Conservation (phyloP, 1,140 invertebrate genomes). For the Bathynomus jamesi region DNA sequence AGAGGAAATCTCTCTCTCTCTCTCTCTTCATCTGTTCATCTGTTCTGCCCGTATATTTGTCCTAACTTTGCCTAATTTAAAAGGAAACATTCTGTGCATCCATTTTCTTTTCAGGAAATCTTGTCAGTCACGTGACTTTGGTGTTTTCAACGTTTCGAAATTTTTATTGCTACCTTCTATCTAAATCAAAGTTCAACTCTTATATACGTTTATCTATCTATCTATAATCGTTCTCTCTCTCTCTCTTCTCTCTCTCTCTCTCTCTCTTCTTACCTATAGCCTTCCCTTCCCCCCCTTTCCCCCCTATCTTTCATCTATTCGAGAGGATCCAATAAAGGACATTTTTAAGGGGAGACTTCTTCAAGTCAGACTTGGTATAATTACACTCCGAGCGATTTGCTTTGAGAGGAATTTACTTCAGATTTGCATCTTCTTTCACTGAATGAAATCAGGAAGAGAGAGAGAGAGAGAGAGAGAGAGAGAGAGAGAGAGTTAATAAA, state of each 20-base stretch:
- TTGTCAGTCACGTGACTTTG: no score
- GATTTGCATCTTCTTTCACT: constrained; percentile 1
- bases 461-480: no score
- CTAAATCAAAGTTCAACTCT: no score
- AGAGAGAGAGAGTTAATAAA: no score
- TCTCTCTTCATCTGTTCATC: not conserved
- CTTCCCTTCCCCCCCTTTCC: not conserved
- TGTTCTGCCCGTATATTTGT: not conserved
- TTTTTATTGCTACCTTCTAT: no score
- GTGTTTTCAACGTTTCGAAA: no score
- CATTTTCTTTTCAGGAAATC: no score
- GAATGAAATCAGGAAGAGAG: no score
- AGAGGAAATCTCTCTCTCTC: not conserved
- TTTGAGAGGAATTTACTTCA: not conserved
- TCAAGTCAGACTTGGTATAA: not conserved
- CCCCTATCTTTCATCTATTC: constrained; percentile 3
- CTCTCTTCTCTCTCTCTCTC: not conserved
- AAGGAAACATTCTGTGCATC: no score
- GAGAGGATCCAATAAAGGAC: not conserved
- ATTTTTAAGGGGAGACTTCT: not conserved
- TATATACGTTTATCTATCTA: no score
- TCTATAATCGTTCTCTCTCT: no score
- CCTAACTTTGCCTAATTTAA: not conserved
- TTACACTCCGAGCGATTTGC: not conserved
- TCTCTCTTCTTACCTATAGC: not conserved